Evolutionary conservation across 2,113 vertebrate genomes (phyloP).

Genomic region (Passerina amoena): DNA sequence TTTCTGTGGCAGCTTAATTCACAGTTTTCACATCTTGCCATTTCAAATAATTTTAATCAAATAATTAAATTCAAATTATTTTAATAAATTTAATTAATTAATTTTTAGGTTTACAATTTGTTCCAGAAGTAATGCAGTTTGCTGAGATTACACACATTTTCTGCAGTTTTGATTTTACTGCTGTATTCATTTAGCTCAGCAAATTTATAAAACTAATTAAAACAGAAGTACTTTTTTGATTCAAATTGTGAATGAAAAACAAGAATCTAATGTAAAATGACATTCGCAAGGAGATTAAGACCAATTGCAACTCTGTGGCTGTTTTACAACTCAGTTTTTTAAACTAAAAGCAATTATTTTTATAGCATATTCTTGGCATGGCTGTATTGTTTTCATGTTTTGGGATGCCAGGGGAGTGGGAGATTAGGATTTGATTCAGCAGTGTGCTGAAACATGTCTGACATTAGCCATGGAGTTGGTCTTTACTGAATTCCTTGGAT

Average conservation of each 20-base stretch:
- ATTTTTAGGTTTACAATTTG: conserved; percentile 35
- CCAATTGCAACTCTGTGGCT: not conserved
- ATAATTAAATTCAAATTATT: not conserved
- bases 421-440: not conserved
- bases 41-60: conserved; percentile 44
- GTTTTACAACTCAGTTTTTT: not conserved
- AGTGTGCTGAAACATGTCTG: not conserved
- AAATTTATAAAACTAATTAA: conserved; percentile 63
- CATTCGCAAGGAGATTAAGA: not conserved
- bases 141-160: conserved; percentile 28
- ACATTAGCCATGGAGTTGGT: not conserved
- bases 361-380: not conserved
- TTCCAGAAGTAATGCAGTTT: conserved; percentile 22
- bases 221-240: conserved; percentile 35
- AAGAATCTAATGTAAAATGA: not conserved
- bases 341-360: not conserved
- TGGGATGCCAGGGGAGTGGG: not conserved
- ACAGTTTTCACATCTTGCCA: conserved; percentile 1
- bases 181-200: conserved; percentile 49
- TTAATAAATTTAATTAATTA: not conserved
- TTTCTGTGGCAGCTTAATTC: conserved; percentile 1
- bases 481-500: not conserved
- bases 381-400: not conserved
- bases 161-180: conserved; percentile 37
- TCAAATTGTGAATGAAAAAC: not conserved